phyloP scores from a whole-genome alignment of 2,113 vertebrate species.

The Campylomormyrus tamandua region DNA sequence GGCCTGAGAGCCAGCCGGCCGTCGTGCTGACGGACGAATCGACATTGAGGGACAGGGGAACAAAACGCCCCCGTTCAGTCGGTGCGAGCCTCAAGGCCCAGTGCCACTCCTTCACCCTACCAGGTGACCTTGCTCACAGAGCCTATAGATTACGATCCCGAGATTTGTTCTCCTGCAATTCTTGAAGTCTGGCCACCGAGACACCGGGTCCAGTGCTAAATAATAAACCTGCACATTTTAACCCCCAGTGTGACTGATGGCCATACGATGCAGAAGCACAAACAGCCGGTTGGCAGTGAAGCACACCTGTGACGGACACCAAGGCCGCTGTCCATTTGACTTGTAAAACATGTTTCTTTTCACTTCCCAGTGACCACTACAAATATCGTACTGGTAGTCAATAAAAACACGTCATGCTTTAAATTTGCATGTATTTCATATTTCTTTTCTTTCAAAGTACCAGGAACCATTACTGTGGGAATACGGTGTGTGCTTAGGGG shows the following conservation, averaged over 20 bases:
- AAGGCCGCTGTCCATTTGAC: neutral
- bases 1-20: conserved; percentile 29
- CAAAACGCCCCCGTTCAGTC: conserved; percentile 75
- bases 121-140: conserved; percentile 65
- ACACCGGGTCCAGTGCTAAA: neutral
- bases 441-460: neutral
- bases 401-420: neutral
- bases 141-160: conserved; percentile 18
- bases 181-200: neutral
- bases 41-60: conserved; percentile 70
- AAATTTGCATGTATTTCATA: neutral
- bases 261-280: neutral
- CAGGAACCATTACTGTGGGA: neutral
- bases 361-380: neutral
- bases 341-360: neutral
- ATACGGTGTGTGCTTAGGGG: neutral
- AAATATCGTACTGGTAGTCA: neutral
- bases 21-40: conserved; percentile 48
- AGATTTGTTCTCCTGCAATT: conserved; percentile 24
- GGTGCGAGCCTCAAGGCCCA: conserved; percentile 81
- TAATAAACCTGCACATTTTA: neutral
- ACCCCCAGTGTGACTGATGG: neutral
- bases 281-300: neutral
- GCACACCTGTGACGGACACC: neutral
- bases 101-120: conserved; percentile 27